A percentile compares a stretch with the other conserved stretches of the same genome.
Conservation (phyloP, 2,113 vertebrate genomes). For the Tinamus guttatus region DNA sequence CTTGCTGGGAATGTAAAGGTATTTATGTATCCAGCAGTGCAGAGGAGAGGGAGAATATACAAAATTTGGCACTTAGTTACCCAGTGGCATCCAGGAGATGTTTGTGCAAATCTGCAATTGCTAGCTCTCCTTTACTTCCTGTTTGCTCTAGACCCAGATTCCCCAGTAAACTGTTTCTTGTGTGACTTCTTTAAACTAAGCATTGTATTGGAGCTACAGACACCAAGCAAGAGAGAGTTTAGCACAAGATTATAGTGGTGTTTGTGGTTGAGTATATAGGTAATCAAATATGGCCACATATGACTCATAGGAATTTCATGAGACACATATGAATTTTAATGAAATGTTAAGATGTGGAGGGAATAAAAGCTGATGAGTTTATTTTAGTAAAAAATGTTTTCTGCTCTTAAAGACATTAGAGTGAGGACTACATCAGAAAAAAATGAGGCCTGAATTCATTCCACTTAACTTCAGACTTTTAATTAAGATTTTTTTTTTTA, state of each 20-base stretch:
- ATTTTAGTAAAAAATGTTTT: neutral
- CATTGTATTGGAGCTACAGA: neutral
- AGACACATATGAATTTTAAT: too few relatives aligned
- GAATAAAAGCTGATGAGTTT: neutral
- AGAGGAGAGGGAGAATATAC: neutral
- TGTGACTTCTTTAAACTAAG: neutral
- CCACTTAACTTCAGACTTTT: neutral
- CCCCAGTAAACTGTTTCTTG: neutral
- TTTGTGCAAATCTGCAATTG: neutral
- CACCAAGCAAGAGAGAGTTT: neutral
- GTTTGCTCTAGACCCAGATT: neutral
- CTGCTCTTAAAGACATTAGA: neutral
- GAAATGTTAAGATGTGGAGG: neutral
- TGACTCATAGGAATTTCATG: too few relatives aligned
- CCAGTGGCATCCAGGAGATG: neutral
- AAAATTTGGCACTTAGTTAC: neutral
- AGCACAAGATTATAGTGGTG: neutral
- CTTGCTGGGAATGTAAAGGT: neutral
- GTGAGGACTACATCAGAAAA: neutral
- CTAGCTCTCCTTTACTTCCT: neutral
- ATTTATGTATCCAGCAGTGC: neutral
- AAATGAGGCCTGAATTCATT: neutral
- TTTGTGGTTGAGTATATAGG: neutral
- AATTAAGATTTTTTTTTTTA: neutral
- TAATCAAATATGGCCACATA: neutral